Percentiles rank a stretch among this genome's conserved stretches.
phyloP scores from a whole-genome alignment of 1,140 invertebrate species.

The Zaprionus gabonicus region DNA sequence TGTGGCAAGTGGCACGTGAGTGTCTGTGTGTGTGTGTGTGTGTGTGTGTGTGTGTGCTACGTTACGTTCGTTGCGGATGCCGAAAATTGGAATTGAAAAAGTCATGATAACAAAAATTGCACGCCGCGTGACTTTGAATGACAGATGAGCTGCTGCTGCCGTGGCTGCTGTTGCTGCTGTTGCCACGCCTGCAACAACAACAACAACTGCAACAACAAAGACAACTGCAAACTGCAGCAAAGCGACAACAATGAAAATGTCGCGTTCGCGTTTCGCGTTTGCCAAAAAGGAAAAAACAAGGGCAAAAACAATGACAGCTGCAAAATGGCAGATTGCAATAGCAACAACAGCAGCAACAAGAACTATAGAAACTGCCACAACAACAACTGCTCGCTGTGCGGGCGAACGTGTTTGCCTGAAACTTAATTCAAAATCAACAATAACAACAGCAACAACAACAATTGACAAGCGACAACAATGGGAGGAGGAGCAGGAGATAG shows the following conservation, averaged over 20 bases:
- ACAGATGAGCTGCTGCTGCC: constrained; percentile 67
- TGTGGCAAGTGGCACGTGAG: constrained; percentile 16
- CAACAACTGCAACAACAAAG: constrained; percentile 32
- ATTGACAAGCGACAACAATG: background rate
- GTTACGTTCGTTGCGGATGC: constrained; percentile 30
- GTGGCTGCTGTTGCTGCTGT: constrained; percentile 21
- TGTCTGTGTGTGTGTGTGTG: constrained; percentile 29
- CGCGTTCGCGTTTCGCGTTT: constrained; percentile 69
- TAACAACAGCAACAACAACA: constrained; percentile 26
- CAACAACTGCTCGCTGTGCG: constrained; percentile 6
- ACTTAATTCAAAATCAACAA: constrained; percentile 80
- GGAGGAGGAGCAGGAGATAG: background rate
- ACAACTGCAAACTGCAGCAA: constrained; percentile 56
- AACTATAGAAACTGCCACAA: constrained; percentile 45
- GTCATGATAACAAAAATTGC: constrained; percentile 77
- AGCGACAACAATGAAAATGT: constrained; percentile 76
- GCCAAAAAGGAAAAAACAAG: constrained; percentile 48
- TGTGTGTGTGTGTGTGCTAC: constrained; percentile 29
- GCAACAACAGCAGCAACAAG: constrained; percentile 36
- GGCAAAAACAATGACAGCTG: constrained; percentile 69
- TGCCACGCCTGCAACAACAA: constrained; percentile 7
- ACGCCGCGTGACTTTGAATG: constrained; percentile 77
- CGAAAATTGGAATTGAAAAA: constrained; percentile 76
- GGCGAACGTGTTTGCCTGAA: constrained; percentile 46
- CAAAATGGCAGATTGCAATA: constrained; percentile 61